Conservation (phyloP, 2,797 vertebrate species). For the Melanogrammus aeglefinus region DNA sequence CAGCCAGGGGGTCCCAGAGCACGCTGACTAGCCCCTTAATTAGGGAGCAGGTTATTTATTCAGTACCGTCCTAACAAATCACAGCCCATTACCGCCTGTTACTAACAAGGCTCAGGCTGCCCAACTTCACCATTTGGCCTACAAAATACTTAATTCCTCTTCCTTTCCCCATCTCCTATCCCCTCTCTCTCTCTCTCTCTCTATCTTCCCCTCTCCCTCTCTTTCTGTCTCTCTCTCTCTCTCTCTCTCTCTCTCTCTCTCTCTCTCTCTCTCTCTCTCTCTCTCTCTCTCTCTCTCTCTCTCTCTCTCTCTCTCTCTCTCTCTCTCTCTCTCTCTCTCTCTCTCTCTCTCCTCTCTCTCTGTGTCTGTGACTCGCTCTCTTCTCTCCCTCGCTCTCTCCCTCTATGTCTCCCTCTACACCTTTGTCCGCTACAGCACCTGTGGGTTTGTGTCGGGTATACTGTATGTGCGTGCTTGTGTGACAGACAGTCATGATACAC, state of each 20-base stretch:
- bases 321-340: no score
- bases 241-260: no score
- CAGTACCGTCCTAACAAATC: not conserved
- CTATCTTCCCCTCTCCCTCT: not conserved
- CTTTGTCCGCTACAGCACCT: not conserved
- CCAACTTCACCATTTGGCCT: not conserved
- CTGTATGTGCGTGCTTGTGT: conserved; percentile 2
- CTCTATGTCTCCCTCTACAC: no score
- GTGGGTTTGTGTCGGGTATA: not conserved
- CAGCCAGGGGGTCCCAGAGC: conserved; percentile 5
- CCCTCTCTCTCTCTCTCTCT: not conserved
- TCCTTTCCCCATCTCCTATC: conserved; percentile 5
- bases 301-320: no score
- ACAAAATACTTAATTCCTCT: not conserved
- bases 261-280: no score
- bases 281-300: no score
- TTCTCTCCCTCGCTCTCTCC: no score
- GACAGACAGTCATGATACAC: conserved; percentile 31
- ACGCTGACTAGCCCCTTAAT: conserved; percentile 1
- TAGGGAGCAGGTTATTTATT: not conserved
- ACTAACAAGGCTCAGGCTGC: conserved; percentile 3
- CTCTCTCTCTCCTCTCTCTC: no score
- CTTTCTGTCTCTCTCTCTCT: no score
- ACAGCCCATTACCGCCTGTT: not conserved
- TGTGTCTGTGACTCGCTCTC: not conserved